A percentile compares a stretch with the other conserved stretches of the same genome.
phyloP scores from a whole-genome alignment of 2,888 invertebrate genomes.

The Tuta absoluta region DNA sequence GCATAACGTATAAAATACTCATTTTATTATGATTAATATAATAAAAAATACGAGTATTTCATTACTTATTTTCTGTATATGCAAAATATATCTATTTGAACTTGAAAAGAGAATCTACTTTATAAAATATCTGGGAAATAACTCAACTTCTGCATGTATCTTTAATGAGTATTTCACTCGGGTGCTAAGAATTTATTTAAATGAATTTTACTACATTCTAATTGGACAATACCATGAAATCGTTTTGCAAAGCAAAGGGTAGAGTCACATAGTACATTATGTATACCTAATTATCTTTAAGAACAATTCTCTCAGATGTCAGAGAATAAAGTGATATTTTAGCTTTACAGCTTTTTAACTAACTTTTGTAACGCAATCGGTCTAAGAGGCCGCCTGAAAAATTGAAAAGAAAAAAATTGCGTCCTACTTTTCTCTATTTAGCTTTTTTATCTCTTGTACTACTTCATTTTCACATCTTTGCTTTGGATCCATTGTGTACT shows the following conservation, averaged over 20 bases:
- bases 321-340: slow-evolving; percentile 76
- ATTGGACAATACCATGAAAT: slow-evolving; percentile 67
- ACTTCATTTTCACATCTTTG: slow-evolving; percentile 28
- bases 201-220: slow-evolving; percentile 47
- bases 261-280: slow-evolving; percentile 40
- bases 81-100: not conserved
- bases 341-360: slow-evolving; percentile 77
- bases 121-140: not conserved
- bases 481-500: slow-evolving; percentile 6
- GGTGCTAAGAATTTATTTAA: slow-evolving; percentile 48
- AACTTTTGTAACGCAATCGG: slow-evolving; percentile 58
- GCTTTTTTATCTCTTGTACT: slow-evolving; percentile 17
- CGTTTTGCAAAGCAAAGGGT: slow-evolving; percentile 73
- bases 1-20: not conserved
- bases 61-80: not conserved
- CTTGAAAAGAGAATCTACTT: not conserved
- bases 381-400: slow-evolving; percentile 62
- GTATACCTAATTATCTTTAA: slow-evolving; percentile 58
- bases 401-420: slow-evolving; percentile 41
- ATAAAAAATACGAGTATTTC: not conserved
- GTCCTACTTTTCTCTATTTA: slow-evolving; percentile 40
- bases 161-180: slow-evolving; percentile 30
- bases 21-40: not conserved
- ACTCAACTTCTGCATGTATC: slow-evolving; percentile 11
- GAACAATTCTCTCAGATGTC: slow-evolving; percentile 61